A percentile compares a stretch with the other conserved stretches of the same genome.
Evolutionary conservation across 2,888 invertebrate genomes (phyloP).

Genomic region (Panzeria rudis): DNA sequence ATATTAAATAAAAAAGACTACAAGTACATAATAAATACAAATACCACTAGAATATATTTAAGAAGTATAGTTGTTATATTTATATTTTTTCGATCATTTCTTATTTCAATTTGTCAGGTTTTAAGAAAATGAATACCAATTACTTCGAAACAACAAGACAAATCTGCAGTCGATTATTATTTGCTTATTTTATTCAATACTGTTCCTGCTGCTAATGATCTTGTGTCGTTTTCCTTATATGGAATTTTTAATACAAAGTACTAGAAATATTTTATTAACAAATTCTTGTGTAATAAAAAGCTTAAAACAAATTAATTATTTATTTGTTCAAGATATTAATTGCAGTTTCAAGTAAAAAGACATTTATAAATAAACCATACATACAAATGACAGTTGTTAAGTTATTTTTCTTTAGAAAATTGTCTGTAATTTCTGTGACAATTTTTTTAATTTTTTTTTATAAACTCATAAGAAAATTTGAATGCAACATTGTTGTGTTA

Average conservation of each 20-base stretch:
- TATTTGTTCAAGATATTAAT: slow-evolving; percentile 44
- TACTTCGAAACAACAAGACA: slow-evolving; percentile 43
- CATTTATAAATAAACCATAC: slow-evolving; percentile 37
- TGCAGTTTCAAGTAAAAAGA: neutral
- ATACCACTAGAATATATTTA: slow-evolving; percentile 47
- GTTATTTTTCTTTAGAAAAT: slow-evolving; percentile 10
- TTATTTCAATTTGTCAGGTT: slow-evolving; percentile 52
- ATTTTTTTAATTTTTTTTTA: slow-evolving; percentile 3
- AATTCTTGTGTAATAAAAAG: slow-evolving; percentile 5
- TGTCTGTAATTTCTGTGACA: slow-evolving; percentile 24
- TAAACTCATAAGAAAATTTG: slow-evolving; percentile 34
- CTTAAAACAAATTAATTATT: slow-evolving; percentile 61
- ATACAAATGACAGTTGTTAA: slow-evolving; percentile 24
- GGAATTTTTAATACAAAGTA: slow-evolving; percentile 4
- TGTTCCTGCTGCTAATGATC: slow-evolving; percentile 1
- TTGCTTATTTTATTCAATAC: neutral
- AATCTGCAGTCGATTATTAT: slow-evolving; percentile 31
- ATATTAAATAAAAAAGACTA: neutral
- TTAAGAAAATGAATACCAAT: slow-evolving; percentile 53
- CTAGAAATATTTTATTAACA: slow-evolving; percentile 1
- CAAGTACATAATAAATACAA: slow-evolving; percentile 32
- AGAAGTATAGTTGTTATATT: slow-evolving; percentile 54
- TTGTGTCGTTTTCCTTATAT: slow-evolving; percentile 22
- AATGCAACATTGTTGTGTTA: slow-evolving; percentile 55
- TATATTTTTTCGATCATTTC: slow-evolving; percentile 15